Conservation (phyloP, 2,888 invertebrate species). For the Hypena proboscidalis region DNA sequence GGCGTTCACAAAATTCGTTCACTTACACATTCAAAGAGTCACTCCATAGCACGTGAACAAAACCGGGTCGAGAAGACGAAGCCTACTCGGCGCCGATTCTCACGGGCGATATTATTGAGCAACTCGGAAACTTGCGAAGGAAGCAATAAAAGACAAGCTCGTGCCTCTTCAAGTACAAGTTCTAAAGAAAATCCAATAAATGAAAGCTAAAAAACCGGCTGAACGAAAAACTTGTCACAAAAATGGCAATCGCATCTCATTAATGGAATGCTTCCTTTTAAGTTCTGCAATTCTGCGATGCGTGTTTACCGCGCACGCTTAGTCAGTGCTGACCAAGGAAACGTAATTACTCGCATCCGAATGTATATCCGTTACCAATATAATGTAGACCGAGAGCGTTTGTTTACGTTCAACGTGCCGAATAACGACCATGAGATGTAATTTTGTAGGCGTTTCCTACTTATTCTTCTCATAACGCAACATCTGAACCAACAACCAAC, state of each 20-base stretch:
- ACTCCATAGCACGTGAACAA: constrained; percentile 57
- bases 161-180: neutral
- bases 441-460: constrained; percentile 31
- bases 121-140: constrained; percentile 3
- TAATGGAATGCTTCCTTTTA: neutral
- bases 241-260: neutral
- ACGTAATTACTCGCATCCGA: constrained; percentile 36
- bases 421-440: constrained; percentile 39
- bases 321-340: constrained; percentile 36
- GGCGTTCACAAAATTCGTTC: constrained; percentile 58
- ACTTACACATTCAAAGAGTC: constrained; percentile 56
- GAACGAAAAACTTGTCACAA: neutral
- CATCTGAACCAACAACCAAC: constrained; percentile 22
- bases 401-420: constrained; percentile 35
- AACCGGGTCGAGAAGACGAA: constrained; percentile 67
- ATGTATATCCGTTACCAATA: constrained; percentile 39
- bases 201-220: neutral
- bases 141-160: constrained; percentile 4
- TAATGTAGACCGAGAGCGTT: constrained; percentile 32
- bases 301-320: constrained; percentile 14
- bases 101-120: constrained; percentile 33
- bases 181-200: neutral
- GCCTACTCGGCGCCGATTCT: constrained; percentile 42
- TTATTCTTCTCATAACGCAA: constrained; percentile 26
- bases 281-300: constrained; percentile 8